These are phyloP conservation scores for Leptinotarsa defecta DNA, from an alignment of 1,140 invertebrate genomes.

Conservation along the genomic window DNA sequence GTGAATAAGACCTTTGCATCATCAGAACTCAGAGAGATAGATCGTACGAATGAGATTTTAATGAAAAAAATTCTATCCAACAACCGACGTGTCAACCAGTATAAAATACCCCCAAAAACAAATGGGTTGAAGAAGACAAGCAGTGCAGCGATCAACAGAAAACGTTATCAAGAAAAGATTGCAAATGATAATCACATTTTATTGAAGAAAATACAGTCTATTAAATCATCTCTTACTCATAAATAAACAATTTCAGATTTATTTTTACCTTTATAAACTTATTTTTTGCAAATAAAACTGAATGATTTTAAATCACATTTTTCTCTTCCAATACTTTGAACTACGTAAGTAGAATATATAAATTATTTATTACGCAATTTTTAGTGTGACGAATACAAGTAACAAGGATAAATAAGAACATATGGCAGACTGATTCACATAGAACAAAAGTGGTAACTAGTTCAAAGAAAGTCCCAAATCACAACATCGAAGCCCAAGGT, in stretches of 20 bases:
- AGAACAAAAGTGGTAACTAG: too few species aligned
- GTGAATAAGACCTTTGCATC: conserved; percentile 41
- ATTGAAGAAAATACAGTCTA: conserved; percentile 44
- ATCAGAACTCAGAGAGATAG: conserved; percentile 42
- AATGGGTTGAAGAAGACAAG: conserved; percentile 28
- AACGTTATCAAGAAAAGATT: conserved; percentile 44
- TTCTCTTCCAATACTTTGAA: background rate
- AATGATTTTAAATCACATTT: background rate
- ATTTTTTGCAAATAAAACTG: background rate
- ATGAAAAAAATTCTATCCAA: conserved; percentile 46
- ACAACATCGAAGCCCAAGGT: too few species aligned
- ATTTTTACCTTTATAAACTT: background rate
- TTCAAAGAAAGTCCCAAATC: too few species aligned
- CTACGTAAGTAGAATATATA: background rate
- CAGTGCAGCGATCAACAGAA: conserved; percentile 41
- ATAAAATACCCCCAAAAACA: conserved; percentile 22
- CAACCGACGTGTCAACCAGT: conserved; percentile 36
- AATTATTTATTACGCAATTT: background rate
- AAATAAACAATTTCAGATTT: conserved; percentile 16
- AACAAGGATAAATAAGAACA: too few species aligned
- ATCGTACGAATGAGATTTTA: conserved; percentile 43
- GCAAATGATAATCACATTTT: conserved; percentile 48
- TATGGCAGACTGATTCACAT: too few species aligned
- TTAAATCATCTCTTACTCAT: conserved; percentile 40
- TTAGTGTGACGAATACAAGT: too few species aligned